These are phyloP conservation scores for Agrypnus murinus DNA, from an alignment of 2,888 invertebrate genomes.

Conservation along the genomic window DNA sequence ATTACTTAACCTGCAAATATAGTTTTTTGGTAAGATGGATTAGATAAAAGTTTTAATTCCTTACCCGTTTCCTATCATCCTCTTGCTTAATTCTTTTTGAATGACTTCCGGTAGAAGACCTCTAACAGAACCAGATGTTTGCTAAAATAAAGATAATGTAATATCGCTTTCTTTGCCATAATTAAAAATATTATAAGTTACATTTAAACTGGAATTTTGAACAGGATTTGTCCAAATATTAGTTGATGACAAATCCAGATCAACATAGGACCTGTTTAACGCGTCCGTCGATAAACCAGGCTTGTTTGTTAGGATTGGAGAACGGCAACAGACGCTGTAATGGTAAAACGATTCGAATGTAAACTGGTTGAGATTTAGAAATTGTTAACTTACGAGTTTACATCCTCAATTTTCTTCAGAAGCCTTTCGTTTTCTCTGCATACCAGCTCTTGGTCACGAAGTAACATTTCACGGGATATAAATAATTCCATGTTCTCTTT, in stretches of 20 bases:
- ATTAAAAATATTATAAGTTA: too few species aligned
- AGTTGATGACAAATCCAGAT: conserved; percentile 64
- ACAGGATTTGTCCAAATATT: conserved; percentile 85
- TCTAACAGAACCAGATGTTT: conserved; percentile 9
- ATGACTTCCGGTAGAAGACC: conserved; percentile 77
- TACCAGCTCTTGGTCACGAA: conserved; percentile 92
- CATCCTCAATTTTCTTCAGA: conserved; percentile 90
- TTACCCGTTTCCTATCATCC: conserved; percentile 77
- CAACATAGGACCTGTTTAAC: conserved; percentile 62
- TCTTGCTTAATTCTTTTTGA: conserved; percentile 78
- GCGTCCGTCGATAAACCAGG: conserved; percentile 80
- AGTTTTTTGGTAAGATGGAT: too few species aligned
- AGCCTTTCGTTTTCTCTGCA: conserved; percentile 93
- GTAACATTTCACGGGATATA: conserved; percentile 84
- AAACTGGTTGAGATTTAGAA: not conserved
- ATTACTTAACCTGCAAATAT: conserved; percentile 18
- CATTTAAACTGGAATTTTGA: conserved; percentile 67
- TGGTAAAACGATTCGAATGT: conserved; percentile 47
- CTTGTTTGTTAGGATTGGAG: conserved; percentile 86
- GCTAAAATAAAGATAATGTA: conserved; percentile 45
- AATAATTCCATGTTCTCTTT: conserved; percentile 91
- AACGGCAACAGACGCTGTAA: conserved; percentile 85
- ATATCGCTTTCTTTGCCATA: too few species aligned
- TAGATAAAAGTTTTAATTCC: too few species aligned
- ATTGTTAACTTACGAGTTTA: conserved; percentile 86